A percentile compares a stretch with the other conserved stretches of the same genome.
These are phyloP conservation scores for Macrotus californicus DNA, from an alignment of 2,113 vertebrate genomes.

Conservation along the genomic window DNA sequence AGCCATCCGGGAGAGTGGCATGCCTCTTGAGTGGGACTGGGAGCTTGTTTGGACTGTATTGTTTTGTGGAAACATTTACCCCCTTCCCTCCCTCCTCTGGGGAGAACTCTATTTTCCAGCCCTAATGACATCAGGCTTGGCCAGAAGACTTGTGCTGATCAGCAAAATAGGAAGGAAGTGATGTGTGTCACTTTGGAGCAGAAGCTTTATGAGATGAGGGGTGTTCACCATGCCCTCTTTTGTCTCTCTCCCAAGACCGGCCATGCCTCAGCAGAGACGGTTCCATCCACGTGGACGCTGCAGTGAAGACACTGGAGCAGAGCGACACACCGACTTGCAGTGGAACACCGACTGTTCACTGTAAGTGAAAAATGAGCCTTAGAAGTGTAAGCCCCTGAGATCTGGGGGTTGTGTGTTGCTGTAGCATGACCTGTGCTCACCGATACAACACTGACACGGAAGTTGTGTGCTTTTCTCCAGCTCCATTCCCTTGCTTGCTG, in stretches of 20 bases:
- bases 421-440: fast-evolving
- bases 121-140: not conserved
- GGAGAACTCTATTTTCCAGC: not conserved
- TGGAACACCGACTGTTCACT: not conserved
- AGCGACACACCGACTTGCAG: not conserved
- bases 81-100: too few species aligned
- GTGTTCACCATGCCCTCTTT: not conserved
- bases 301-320: not conserved
- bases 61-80: not conserved
- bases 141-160: not conserved
- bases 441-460: not conserved
- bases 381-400: not conserved
- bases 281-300: not conserved
- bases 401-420: not conserved
- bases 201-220: not conserved
- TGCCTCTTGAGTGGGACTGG: not conserved
- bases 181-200: not conserved
- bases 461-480: not conserved
- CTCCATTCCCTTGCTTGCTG: not conserved
- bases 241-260: not conserved
- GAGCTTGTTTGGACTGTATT: not conserved
- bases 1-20: not conserved
- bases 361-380: not conserved
- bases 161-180: not conserved
- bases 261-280: not conserved